A percentile compares a stretch with the other conserved stretches of the same genome.
Evolutionary conservation across 2,888 invertebrate genomes (phyloP).

Genomic region (Stenurella melanura): DNA sequence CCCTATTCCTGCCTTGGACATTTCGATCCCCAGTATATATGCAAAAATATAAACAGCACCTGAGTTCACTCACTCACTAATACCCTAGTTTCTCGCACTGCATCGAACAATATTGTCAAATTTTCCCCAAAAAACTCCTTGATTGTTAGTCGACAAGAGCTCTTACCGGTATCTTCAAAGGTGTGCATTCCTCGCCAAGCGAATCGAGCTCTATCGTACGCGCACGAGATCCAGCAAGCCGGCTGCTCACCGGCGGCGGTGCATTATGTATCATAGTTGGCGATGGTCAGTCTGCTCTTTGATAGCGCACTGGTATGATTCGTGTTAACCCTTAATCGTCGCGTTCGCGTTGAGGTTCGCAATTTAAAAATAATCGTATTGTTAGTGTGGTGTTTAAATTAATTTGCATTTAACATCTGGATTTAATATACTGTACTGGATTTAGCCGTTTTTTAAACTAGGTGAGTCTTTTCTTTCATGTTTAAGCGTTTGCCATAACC

Average conservation of each 20-base stretch:
- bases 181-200: neutral
- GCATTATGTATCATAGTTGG: constrained; percentile 15
- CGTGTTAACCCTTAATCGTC: neutral
- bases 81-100: neutral
- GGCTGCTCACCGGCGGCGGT: constrained; percentile 10
- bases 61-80: neutral
- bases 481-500: neutral
- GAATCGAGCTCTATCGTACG: constrained; percentile 8
- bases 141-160: constrained; percentile 5
- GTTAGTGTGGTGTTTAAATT: constrained; percentile 19
- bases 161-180: neutral
- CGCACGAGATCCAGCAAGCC: constrained; percentile 25
- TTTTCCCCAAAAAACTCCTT: neutral
- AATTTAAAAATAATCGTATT: neutral
- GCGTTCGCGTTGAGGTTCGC: constrained; percentile 12
- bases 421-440: neutral
- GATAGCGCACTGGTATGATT: constrained; percentile 20
- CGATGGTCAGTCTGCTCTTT: constrained; percentile 25
- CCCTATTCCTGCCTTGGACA: too few relatives aligned
- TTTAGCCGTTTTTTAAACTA: neutral
- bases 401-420: constrained; percentile 1
- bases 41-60: neutral
- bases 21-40: neutral
- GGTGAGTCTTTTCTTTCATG: neutral
- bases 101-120: neutral